Evolutionary conservation across 2,888 invertebrate genomes (phyloP).

Genomic region (Ernsta delagoae): DNA sequence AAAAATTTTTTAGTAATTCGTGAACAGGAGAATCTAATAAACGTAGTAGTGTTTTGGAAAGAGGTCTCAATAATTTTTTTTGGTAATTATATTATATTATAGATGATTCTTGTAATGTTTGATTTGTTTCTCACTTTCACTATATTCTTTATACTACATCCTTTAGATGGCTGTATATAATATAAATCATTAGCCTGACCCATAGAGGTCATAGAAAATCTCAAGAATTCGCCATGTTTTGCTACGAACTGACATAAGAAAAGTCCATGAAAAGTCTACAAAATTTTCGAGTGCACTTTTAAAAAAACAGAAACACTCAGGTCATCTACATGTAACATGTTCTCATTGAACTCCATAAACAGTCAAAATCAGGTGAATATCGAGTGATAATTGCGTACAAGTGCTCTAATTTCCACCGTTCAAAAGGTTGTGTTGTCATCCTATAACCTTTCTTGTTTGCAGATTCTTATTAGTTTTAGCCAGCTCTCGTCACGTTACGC

Average conservation of each 20-base stretch:
- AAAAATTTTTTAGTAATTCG: too few relatives aligned
- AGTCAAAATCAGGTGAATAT: conserved; percentile 79
- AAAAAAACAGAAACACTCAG: conserved; percentile 63
- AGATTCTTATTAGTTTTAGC: conserved; percentile 82
- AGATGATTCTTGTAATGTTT: too few relatives aligned
- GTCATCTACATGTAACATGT: conserved; percentile 83
- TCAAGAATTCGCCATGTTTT: conserved; percentile 57
- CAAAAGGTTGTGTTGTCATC: conserved; percentile 44
- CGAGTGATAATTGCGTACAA: conserved; percentile 16
- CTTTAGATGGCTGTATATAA: neutral
- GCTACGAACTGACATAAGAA: conserved; percentile 75
- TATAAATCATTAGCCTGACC: conserved; percentile 36
- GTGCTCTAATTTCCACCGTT: conserved; percentile 11
- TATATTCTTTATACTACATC: too few relatives aligned
- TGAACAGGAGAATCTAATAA: too few relatives aligned
- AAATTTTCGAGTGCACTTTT: conserved; percentile 82
- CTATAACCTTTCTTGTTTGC: conserved; percentile 59
- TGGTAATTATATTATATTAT: too few relatives aligned
- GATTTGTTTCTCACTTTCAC: too few relatives aligned
- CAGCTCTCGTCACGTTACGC: conserved; percentile 77
- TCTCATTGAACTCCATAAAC: conserved; percentile 83
- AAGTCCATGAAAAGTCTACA: conserved; percentile 68
- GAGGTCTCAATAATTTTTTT: too few relatives aligned
- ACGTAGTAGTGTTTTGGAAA: too few relatives aligned
- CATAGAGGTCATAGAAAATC: conserved; percentile 45